Evolutionary conservation across 1,140 invertebrate species (phyloP).

Genomic region (Trichonephila inaurata): DNA sequence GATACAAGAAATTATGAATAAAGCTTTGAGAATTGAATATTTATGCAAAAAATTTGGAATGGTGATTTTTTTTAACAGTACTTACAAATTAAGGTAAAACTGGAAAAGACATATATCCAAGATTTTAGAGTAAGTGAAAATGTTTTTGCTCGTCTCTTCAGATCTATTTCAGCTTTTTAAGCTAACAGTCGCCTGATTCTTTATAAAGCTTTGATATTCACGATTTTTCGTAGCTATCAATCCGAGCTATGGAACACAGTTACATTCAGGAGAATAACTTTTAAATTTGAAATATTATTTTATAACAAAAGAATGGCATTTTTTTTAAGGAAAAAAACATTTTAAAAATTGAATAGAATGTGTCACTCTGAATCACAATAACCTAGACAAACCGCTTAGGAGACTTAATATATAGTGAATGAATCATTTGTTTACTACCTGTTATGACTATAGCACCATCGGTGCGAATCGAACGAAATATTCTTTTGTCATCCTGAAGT

Average conservation of each 20-base stretch:
- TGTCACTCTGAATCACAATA: not conserved
- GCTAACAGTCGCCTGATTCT: no score
- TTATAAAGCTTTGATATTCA: not conserved
- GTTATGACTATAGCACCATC: not conserved
- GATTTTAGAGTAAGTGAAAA: no score
- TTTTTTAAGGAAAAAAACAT: not conserved
- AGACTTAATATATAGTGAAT: not conserved
- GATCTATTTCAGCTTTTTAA: no score
- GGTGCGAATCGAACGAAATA: not conserved
- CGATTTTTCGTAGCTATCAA: not conserved
- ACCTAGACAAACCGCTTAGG: not conserved
- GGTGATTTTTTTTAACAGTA: no score
- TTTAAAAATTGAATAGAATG: not conserved
- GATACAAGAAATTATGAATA: no score
- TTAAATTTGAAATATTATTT: not conserved
- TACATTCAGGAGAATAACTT: not conserved
- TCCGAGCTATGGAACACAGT: not conserved
- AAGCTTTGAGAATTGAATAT: no score
- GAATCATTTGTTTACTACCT: not conserved
- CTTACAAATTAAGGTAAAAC: no score
- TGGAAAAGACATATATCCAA: no score
- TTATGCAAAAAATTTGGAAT: no score
- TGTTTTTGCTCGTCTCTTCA: no score
- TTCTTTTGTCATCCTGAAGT: not conserved
- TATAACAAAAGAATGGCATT: not conserved